Percentiles rank a stretch among this genome's conserved stretches.
These are phyloP conservation scores for Phania funesta DNA, from an alignment of 2,888 invertebrate genomes.

Conservation along the genomic window DNA sequence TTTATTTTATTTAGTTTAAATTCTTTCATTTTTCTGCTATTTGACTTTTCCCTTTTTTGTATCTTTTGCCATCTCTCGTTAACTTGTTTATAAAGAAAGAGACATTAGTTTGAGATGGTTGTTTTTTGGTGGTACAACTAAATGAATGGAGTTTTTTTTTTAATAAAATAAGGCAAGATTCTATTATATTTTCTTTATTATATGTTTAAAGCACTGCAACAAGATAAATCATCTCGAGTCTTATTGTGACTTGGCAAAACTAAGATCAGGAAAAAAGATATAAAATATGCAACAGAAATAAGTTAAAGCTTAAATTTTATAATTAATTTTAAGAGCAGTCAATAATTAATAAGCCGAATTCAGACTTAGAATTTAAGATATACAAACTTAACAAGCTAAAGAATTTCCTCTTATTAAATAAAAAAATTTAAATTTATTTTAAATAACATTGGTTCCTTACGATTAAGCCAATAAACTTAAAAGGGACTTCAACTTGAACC, in stretches of 20 bases:
- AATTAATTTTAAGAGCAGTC: not conserved
- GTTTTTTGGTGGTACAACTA: constrained; percentile 17
- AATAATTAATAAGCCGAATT: not conserved
- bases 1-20: constrained; percentile 15
- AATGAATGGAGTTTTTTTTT: constrained; percentile 47
- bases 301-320: not conserved
- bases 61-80: constrained; percentile 24
- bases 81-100: constrained; percentile 18
- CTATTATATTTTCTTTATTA: constrained; percentile 30
- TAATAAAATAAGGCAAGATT: constrained; percentile 45
- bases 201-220: constrained; percentile 31
- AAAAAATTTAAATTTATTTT: not conserved
- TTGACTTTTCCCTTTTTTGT: constrained; percentile 30
- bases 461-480: not conserved
- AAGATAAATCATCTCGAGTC: constrained; percentile 42
- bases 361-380: not conserved
- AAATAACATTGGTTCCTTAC: not conserved
- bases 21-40: constrained; percentile 38
- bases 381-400: not conserved
- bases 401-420: not conserved
- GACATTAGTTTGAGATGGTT: constrained; percentile 24
- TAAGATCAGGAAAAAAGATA: not conserved
- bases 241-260: constrained; percentile 9
- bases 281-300: constrained; percentile 1
- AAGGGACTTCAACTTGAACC: not conserved